Conservation (phyloP, 2,113 vertebrate genomes). For the Proteles cristata region DNA sequence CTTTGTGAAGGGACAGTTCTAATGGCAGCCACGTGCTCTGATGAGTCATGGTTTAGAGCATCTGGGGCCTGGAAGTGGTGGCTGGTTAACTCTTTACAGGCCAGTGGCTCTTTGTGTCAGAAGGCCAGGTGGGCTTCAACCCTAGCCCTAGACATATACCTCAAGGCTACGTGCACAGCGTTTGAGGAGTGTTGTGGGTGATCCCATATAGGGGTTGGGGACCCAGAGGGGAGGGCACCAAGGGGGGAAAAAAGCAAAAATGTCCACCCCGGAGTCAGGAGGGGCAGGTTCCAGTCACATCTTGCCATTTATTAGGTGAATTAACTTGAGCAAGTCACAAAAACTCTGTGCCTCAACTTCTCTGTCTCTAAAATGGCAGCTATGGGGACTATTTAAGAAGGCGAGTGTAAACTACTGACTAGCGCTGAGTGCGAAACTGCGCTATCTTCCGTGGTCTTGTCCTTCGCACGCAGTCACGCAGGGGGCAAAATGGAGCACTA, state of each 20-base stretch:
- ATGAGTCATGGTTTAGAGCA: constrained; percentile 76
- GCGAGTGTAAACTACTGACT: not conserved
- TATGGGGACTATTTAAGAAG: not conserved
- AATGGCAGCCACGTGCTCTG: constrained; percentile 74
- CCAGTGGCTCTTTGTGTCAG: constrained; percentile 34
- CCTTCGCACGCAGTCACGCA: not conserved
- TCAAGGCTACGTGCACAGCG: not conserved
- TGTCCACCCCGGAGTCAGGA: not conserved
- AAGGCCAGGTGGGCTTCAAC: not conserved
- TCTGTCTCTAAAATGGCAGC: not conserved
- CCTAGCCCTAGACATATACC: not conserved
- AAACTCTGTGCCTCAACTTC: not conserved
- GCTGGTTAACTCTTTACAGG: constrained; percentile 66
- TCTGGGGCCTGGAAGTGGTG: constrained; percentile 55
- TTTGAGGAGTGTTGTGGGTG: not conserved
- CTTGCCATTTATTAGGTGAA: not conserved
- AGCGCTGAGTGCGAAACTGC: not conserved
- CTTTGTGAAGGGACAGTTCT: constrained; percentile 60
- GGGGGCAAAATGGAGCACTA: not conserved
- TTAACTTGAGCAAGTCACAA: not conserved
- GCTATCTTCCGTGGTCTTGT: not conserved
- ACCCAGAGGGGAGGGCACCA: not conserved
- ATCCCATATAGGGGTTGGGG: not conserved
- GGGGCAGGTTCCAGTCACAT: not conserved
- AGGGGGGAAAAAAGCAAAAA: not conserved